Base-by-base conservation (phyloP, 2,888 invertebrate genomes). In the Thymelicus sylvestris region DNA sequence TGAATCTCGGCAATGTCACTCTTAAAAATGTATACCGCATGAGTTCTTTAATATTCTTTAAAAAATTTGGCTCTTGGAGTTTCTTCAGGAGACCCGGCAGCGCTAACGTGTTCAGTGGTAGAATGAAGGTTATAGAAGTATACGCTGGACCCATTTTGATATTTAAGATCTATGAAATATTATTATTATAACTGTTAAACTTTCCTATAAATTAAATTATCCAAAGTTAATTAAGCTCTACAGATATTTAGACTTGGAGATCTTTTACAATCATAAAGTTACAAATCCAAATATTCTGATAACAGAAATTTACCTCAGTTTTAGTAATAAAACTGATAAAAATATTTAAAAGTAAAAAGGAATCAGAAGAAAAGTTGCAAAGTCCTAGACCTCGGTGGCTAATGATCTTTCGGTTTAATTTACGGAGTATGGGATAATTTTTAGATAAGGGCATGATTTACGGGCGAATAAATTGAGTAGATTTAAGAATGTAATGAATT, bases 1-100 rank as follows among this genome's bases (percentile, higher is more conserved):
- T 87, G 52, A 90, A 80, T 41, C 81, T 81, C 1, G 90, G 90
- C 15, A 91, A 2, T 6, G 72, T 67, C 0, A 89, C n/a, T 8
- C 68, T 80, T 2, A 86, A 6, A 0, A 59, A 50, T 38, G 74
- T 70, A 24, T 24, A 47, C 39, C 48, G 72, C 79, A 83, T 78
- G 7, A 63, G 67, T 2, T 74, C 75, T 6, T 73, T 74, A 0
- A 79, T 73, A 7, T 64, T 76, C 0, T 59, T 70, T n/a, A 89
- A 24, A 10, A 80, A 72, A 6, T 77, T 57, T 0, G 81, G 80
- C 39, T 80, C 72, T 7, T 66, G n/a, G 2, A 88, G 62, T 8
- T 75, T 77, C 0, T 73, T 31, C 1, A 90, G 74, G 2, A 89
- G 71, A 3, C 6, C 47, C 0, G 75, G 73, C 0, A 89, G 62